Percentiles rank a stretch among this genome's conserved stretches.
These are phyloP conservation scores for Phainopepla nitens DNA, from an alignment of 2,113 vertebrate genomes.

Conservation along the genomic window DNA sequence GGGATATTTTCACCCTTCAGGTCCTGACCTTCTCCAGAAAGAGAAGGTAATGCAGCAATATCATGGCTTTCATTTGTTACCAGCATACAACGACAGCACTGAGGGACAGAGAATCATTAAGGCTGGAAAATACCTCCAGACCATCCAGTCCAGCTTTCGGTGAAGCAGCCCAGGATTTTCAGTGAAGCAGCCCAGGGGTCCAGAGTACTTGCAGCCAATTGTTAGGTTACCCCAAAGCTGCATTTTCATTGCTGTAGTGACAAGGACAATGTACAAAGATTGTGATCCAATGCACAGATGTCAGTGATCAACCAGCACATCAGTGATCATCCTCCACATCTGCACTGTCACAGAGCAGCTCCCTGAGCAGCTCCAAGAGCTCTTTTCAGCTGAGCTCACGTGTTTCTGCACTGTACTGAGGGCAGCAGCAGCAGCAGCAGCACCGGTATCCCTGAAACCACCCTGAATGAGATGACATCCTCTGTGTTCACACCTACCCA, in stretches of 20 bases:
- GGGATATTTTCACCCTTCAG: not conserved
- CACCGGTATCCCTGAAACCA: not conserved
- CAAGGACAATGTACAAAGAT: fast-evolving
- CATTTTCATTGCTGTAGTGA: not conserved
- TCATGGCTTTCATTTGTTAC: not conserved
- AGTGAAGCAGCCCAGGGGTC: not conserved
- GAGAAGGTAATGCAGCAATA: not conserved
- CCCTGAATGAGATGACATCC: not conserved
- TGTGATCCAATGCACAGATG: not conserved
- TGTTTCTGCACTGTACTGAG: not conserved
- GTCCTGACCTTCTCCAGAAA: not conserved
- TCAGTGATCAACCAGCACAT: not conserved
- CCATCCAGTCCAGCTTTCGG: not conserved
- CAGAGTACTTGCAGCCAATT: not conserved
- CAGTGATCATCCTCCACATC: not conserved
- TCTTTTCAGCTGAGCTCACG: not conserved
- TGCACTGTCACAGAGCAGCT: not conserved
- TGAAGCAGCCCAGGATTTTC: not conserved
- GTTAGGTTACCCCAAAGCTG: not conserved
- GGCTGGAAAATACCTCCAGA: not conserved
- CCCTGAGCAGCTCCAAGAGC: not conserved
- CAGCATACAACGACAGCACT: not conserved
- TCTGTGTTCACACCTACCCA: not conserved
- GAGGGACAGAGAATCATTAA: not conserved
- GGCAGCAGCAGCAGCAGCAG: not conserved